Evolutionary conservation across 2,888 invertebrate species (phyloP).

Genomic region (Apeira syringaria): DNA sequence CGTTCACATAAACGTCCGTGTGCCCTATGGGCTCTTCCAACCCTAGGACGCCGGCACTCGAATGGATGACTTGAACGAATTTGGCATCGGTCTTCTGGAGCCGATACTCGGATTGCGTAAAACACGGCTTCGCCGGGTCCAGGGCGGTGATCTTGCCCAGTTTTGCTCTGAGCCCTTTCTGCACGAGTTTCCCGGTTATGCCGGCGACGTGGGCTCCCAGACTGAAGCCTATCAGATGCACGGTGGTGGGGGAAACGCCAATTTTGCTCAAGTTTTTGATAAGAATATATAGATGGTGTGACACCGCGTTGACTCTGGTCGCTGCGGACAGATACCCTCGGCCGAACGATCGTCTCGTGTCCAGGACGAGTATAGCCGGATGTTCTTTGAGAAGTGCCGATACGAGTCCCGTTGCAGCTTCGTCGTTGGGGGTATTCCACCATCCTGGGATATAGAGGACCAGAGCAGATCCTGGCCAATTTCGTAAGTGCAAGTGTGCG

Average conservation of each 20-base stretch:
- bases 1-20: conserved; percentile 70
- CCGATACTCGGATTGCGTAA: conserved; percentile 47
- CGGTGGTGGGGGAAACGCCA: conserved; percentile 64
- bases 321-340: conserved; percentile 65
- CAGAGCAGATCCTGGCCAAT: conserved; percentile 28
- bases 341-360: conserved; percentile 60
- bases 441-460: conserved; percentile 71
- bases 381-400: conserved; percentile 52
- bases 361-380: conserved; percentile 53
- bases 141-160: conserved; percentile 62
- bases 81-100: conserved; percentile 54
- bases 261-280: conserved; percentile 45
- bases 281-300: conserved; percentile 51
- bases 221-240: conserved; percentile 85
- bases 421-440: conserved; percentile 68
- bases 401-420: conserved; percentile 56
- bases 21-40: conserved; percentile 62
- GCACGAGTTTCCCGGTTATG: conserved; percentile 58
- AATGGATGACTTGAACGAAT: conserved; percentile 70
- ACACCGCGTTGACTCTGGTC: conserved; percentile 54
- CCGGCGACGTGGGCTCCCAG: conserved; percentile 86
- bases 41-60: conserved; percentile 65
- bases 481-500: conserved; percentile 39
- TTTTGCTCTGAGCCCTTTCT: conserved; percentile 42
- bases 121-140: conserved; percentile 72